phyloP scores from a whole-genome alignment of 2,888 invertebrate genomes.

The Aphrophora alni region DNA sequence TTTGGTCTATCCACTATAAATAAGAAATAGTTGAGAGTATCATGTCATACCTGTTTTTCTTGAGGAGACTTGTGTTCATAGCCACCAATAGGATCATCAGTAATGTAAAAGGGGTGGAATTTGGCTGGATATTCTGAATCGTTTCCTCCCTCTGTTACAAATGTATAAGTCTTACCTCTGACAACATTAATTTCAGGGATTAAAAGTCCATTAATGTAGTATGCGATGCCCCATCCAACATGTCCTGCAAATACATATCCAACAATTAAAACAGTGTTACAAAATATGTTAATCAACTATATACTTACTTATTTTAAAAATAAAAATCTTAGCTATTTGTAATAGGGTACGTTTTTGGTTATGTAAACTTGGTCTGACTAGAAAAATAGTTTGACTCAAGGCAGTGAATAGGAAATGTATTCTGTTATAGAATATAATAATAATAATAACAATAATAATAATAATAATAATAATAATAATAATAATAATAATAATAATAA shows the following conservation, averaged over 20 bases:
- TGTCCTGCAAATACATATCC: slow-evolving; percentile 66
- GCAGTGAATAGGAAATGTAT: too few species aligned
- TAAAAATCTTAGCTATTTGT: not conserved
- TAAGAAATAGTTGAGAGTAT: too few species aligned
- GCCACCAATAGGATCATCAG: slow-evolving; percentile 90
- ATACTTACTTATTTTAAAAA: not conserved
- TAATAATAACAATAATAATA: not conserved
- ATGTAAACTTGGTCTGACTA: too few species aligned
- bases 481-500: too few species aligned
- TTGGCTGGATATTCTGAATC: slow-evolving; percentile 79
- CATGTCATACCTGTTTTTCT: slow-evolving; percentile 83
- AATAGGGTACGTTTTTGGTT: too few species aligned
- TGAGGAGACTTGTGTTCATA: slow-evolving; percentile 82
- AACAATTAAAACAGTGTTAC: not conserved
- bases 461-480: too few species aligned
- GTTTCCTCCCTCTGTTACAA: slow-evolving; percentile 85
- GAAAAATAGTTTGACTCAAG: too few species aligned
- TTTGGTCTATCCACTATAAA: too few species aligned
- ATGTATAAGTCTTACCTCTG: slow-evolving; percentile 84
- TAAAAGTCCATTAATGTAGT: slow-evolving; percentile 92
- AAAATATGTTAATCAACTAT: not conserved
- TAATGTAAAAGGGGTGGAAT: slow-evolving; percentile 93
- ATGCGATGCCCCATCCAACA: slow-evolving; percentile 92
- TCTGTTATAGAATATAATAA: too few species aligned
- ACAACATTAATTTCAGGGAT: slow-evolving; percentile 92